phyloP scores from a whole-genome alignment of 2,113 vertebrate species.

The Phyllostomus discolor region DNA sequence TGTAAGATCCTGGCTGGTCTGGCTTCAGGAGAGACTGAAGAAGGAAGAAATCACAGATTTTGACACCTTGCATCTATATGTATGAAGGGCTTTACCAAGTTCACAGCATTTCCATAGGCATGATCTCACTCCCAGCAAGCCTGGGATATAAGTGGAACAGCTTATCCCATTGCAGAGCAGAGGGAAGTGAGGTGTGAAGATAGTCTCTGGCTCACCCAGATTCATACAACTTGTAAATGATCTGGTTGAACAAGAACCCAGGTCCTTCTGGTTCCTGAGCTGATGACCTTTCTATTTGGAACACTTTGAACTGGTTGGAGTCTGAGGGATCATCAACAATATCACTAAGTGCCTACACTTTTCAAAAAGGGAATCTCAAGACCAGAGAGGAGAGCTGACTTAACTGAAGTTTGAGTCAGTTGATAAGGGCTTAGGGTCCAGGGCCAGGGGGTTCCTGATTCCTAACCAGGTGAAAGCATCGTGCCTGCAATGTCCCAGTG shows the following conservation, averaged over 20 bases:
- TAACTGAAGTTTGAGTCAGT: neutral
- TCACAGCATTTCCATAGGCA: neutral
- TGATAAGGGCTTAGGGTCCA: neutral
- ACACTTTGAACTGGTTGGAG: neutral
- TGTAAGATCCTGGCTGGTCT: neutral
- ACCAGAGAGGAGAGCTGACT: neutral
- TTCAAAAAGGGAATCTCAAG: neutral
- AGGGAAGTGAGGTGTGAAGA: neutral
- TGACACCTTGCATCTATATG: rapidly evolving
- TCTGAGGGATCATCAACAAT: neutral
- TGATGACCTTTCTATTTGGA: neutral
- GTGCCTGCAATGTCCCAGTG: neutral
- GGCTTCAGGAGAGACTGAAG: neutral
- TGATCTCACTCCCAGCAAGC: neutral
- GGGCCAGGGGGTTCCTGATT: neutral
- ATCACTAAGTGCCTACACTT: neutral
- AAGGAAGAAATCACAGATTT: neutral
- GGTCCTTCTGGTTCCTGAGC: neutral
- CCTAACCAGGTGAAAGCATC: neutral
- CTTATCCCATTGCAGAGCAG: rapidly evolving
- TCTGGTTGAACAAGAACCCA: neutral
- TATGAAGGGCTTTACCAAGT: neutral
- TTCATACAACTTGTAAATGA: neutral
- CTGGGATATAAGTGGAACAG: neutral
- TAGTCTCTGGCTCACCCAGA: neutral